A percentile compares a stretch with the other conserved stretches of the same genome.
These are phyloP conservation scores for Trichopria drosophilae DNA, from an alignment of 2,888 invertebrate species.

Conservation along the genomic window DNA sequence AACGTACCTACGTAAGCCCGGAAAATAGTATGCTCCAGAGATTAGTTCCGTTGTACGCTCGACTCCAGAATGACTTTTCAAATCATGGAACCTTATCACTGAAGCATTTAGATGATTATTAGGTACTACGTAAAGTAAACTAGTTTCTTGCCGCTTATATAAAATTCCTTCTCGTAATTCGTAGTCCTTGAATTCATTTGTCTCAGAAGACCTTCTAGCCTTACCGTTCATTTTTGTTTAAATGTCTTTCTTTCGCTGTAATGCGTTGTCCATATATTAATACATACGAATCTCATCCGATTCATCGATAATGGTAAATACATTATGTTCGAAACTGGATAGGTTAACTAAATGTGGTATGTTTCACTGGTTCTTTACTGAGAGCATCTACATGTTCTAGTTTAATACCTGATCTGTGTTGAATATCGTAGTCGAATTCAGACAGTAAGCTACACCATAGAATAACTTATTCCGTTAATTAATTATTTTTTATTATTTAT, in stretches of 20 bases:
- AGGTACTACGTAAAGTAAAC: constrained; percentile 15
- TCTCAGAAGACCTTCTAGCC: background rate
- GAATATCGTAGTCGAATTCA: constrained; percentile 26
- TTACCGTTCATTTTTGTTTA: background rate
- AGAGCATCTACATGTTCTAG: constrained; percentile 35
- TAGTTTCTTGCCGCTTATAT: constrained; percentile 10
- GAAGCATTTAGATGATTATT: constrained; percentile 8
- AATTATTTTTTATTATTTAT: constrained; percentile 29
- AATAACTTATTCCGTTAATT: constrained; percentile 30
- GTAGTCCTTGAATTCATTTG: constrained; percentile 4
- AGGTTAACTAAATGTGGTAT: background rate
- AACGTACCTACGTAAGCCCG: constrained; percentile 19
- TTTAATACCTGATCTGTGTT: constrained; percentile 15
- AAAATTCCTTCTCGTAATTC: constrained; percentile 1
- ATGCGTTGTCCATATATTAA: background rate
- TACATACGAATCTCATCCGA: constrained; percentile 16
- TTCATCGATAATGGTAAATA: background rate
- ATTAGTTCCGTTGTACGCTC: constrained; percentile 21
- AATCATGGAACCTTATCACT: constrained; percentile 16
- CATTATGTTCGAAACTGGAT: too few species aligned
- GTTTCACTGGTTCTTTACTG: constrained; percentile 28
- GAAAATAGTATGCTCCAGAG: constrained; percentile 13
- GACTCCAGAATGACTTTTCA: constrained; percentile 26
- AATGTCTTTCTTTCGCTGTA: constrained; percentile 3
- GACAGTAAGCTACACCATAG: constrained; percentile 28